Conservation (phyloP, 2,113 vertebrate genomes). For the Lepisosteus oculatus region DNA sequence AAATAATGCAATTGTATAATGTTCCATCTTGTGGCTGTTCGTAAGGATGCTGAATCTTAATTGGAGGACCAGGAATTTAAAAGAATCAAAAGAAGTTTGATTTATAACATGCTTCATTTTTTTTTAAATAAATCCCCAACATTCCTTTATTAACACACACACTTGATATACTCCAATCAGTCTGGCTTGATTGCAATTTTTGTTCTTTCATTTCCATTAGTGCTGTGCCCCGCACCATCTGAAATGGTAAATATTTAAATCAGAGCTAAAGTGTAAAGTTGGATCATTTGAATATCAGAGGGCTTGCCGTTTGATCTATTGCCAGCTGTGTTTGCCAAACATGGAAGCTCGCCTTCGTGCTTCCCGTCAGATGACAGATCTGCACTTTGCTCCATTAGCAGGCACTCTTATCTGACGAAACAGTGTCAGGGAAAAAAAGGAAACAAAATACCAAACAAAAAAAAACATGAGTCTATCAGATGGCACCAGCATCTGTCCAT, state of each 20-base stretch:
- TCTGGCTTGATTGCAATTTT: no score
- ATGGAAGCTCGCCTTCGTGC: neutral
- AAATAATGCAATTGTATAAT: no score
- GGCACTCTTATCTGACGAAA: neutral
- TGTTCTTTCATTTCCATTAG: neutral
- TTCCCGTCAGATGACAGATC: constrained; percentile 45
- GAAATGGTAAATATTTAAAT: constrained; percentile 55
- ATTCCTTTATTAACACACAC: no score
- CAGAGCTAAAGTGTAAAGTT: constrained; percentile 47
- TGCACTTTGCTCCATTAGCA: constrained; percentile 30
- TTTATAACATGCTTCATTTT: no score
- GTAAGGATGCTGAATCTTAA: no score
- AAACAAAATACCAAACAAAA: neutral
- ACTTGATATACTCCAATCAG: no score
- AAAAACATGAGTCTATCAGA: neutral
- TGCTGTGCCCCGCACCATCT: neutral
- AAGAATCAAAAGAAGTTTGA: no score
- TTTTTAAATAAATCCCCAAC: no score
- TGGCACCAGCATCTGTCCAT: neutral
- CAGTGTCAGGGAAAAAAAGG: neutral
- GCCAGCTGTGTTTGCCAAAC: constrained; percentile 34
- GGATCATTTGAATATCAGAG: constrained; percentile 55
- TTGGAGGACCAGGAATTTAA: no score
- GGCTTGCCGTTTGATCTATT: constrained; percentile 52
- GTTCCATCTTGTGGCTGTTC: no score